phyloP scores from a whole-genome alignment of 2,113 vertebrate genomes.

The Baryphthengus martii region DNA sequence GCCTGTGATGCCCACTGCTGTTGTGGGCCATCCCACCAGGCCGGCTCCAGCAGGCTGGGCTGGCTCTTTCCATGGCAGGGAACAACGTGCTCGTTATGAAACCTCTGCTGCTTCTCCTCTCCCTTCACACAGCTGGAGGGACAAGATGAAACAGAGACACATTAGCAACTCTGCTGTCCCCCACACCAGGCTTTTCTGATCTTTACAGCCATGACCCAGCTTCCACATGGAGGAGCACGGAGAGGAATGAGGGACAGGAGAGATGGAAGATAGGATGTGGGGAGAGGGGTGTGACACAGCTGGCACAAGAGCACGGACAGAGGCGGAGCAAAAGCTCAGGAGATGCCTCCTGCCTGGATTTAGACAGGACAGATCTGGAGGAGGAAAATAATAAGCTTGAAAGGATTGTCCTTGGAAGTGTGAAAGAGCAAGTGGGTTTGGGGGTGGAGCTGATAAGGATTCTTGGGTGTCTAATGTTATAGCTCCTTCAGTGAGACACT shows the following conservation, averaged over 20 bases:
- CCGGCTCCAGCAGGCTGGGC: not conserved
- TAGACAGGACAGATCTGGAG: not conserved
- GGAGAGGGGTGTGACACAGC: not conserved
- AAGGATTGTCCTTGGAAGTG: not conserved
- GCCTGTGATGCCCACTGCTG: not conserved
- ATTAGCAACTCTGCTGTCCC: not conserved
- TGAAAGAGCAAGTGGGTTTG: not conserved
- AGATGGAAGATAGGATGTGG: not conserved
- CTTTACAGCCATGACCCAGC: not conserved
- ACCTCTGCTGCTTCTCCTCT: not conserved
- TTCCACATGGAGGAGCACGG: not conserved
- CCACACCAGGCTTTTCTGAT: not conserved
- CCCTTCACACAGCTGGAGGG: not conserved
- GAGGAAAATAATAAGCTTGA: not conserved
- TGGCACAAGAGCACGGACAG: not conserved
- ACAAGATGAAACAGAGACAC: not conserved
- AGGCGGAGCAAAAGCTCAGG: not conserved
- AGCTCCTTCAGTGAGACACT: not conserved
- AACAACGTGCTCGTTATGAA: not conserved
- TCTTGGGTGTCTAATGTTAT: not conserved
- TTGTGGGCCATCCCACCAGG: fast-evolving
- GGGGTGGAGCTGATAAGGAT: not conserved
- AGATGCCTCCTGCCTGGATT: not conserved
- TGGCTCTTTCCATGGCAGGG: not conserved
- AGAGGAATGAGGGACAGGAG: not conserved